Percentiles rank a stretch among this genome's conserved stretches.
Conservation (phyloP, 2,797 vertebrate genomes). For the Yasuhikotakia modesta region DNA sequence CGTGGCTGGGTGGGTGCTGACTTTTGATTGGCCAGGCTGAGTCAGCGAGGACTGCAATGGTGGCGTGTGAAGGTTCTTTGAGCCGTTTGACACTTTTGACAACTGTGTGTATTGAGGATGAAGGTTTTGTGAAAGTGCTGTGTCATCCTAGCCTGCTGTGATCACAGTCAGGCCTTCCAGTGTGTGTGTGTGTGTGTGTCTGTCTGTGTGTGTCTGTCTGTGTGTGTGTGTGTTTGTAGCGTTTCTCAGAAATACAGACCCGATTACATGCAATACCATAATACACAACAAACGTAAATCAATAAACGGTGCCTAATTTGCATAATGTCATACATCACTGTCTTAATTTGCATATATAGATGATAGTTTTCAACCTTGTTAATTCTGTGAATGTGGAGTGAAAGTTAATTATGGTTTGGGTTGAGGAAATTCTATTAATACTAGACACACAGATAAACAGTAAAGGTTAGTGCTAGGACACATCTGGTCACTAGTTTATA, state of each 20-base stretch:
- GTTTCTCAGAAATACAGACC: neutral
- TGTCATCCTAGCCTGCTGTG: slow-evolving; percentile 64
- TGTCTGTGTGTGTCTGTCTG: neutral
- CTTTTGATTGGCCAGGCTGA: slow-evolving; percentile 47
- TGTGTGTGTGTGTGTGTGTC: slow-evolving; percentile 7
- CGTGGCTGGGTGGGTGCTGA: slow-evolving; percentile 20
- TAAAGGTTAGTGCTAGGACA: slow-evolving; percentile 39
- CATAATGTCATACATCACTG: slow-evolving; percentile 36
- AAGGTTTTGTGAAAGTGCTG: slow-evolving; percentile 67
- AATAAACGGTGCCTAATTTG: slow-evolving; percentile 23
- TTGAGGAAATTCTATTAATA: slow-evolving; percentile 34
- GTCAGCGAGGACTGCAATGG: slow-evolving; percentile 54
- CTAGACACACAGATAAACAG: slow-evolving; percentile 7
- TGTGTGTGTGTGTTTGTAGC: neutral
- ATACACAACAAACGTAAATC: slow-evolving; percentile 24
- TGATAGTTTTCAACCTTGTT: slow-evolving; percentile 39
- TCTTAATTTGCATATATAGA: slow-evolving; percentile 46
- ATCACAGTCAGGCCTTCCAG: slow-evolving; percentile 52
- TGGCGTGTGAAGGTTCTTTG: slow-evolving; percentile 46
- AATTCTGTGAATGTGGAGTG: slow-evolving; percentile 51
- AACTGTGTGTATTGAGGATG: slow-evolving; percentile 64
- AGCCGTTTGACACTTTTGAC: slow-evolving; percentile 48
- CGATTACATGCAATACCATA: neutral
- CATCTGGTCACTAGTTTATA: slow-evolving; percentile 10
- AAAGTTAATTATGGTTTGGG: slow-evolving; percentile 53